Conservation (phyloP, 2,888 invertebrate genomes). For the Cartodere bifasciata region DNA sequence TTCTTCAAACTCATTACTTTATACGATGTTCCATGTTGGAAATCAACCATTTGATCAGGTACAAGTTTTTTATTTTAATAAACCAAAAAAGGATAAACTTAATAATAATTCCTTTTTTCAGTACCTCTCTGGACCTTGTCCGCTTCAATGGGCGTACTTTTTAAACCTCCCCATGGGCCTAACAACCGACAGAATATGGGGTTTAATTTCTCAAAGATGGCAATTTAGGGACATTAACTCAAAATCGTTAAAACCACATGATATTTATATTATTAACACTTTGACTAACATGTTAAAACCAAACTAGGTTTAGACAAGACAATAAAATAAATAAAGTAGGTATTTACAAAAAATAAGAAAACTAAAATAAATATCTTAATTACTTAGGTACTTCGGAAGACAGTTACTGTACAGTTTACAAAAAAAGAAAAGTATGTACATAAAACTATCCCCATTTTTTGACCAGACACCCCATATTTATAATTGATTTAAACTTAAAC, state of each 20-base stretch:
- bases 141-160: constrained; percentile 37
- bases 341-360: no score
- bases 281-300: constrained; percentile 26
- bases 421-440: no score
- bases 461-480: no score
- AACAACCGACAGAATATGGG: constrained; percentile 35
- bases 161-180: constrained; percentile 38
- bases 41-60: constrained; percentile 66
- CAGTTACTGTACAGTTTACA: no score
- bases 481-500: no score
- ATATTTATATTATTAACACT: constrained; percentile 27
- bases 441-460: no score
- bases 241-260: constrained; percentile 21
- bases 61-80: no score
- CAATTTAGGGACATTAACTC: constrained; percentile 36
- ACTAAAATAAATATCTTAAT: no score
- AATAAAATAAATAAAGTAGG: no score
- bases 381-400: no score
- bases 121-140: constrained; percentile 38
- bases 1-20: not conserved
- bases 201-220: constrained; percentile 37
- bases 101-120: constrained; percentile 21
- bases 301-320: no score
- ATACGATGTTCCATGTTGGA: constrained; percentile 73
- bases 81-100: not conserved